phyloP scores from a whole-genome alignment of 2,888 invertebrate species.

The Apodemia mormo region DNA sequence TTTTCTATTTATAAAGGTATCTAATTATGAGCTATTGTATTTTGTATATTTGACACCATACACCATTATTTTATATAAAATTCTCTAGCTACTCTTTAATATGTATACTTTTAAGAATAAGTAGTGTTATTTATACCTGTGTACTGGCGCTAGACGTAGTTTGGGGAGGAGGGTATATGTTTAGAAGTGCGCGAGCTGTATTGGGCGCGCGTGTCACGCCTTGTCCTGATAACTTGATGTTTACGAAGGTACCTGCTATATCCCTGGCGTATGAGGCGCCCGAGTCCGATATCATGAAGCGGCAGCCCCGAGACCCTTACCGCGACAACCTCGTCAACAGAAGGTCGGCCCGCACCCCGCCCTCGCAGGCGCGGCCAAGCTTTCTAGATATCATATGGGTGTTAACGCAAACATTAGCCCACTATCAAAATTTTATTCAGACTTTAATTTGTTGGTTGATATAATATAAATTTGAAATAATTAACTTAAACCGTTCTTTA shows the following conservation, averaged over 20 bases:
- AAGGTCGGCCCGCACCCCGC: slow-evolving; percentile 87
- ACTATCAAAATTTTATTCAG: slow-evolving; percentile 45
- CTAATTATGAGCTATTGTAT: slow-evolving; percentile 48
- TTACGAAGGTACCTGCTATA: slow-evolving; percentile 97
- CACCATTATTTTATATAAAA: slow-evolving; percentile 54
- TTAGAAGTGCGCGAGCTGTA: slow-evolving; percentile 52
- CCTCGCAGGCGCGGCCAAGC: slow-evolving; percentile 49
- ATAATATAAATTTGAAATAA: too few species aligned
- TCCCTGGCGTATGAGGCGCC: slow-evolving; percentile 99
- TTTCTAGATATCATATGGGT: slow-evolving; percentile 70
- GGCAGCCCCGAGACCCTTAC: slow-evolving; percentile 98
- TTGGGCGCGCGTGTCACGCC: slow-evolving; percentile 52
- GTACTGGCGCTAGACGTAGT: slow-evolving; percentile 41
- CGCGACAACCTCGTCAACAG: slow-evolving; percentile 99
- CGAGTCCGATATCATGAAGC: slow-evolving; percentile 99
- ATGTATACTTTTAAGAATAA: slow-evolving; percentile 52
- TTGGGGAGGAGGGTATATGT: slow-evolving; percentile 48
- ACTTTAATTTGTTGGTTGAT: slow-evolving; percentile 22
- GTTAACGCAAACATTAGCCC: slow-evolving; percentile 68
- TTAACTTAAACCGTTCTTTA: too few species aligned
- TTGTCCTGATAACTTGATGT: slow-evolving; percentile 80
- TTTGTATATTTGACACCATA: slow-evolving; percentile 62
- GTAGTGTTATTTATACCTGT: slow-evolving; percentile 38
- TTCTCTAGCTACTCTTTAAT: slow-evolving; percentile 51
- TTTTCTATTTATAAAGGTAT: slow-evolving; percentile 52